phyloP scores from a whole-genome alignment of 2,113 vertebrate genomes.

The Eonycteris spelaea region DNA sequence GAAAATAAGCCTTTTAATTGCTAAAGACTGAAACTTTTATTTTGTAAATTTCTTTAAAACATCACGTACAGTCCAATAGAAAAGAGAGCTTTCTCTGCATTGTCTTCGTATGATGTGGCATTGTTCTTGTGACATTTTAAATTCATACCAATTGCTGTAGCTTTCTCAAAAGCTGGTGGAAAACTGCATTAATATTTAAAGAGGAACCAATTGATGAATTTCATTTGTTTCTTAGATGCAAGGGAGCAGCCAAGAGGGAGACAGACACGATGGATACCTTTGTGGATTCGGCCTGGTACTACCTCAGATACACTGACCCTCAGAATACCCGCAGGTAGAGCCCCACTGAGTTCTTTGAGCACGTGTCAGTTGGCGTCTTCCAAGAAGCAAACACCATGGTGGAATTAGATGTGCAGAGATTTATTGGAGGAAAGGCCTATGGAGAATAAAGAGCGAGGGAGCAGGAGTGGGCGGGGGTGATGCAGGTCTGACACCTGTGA shows the following conservation, averaged over 20 bases:
- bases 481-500: not conserved
- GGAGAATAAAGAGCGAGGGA: not conserved
- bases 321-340: conserved; percentile 88
- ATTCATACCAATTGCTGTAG: not conserved
- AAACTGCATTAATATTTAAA: not conserved
- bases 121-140: not conserved
- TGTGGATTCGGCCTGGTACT: conserved; percentile 98
- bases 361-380: fast-evolving
- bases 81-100: not conserved
- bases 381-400: not conserved
- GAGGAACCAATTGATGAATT: not conserved
- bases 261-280: conserved; percentile 99
- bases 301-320: conserved; percentile 94
- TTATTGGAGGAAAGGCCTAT: not conserved
- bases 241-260: conserved; percentile 89
- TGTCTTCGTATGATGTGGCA: not conserved
- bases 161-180: not conserved
- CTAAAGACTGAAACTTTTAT: not conserved
- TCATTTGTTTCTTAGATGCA: conserved; percentile 84
- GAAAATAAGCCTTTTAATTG: not conserved
- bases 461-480: not conserved
- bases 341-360: fast-evolving
- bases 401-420: not conserved
- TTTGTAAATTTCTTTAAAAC: not conserved
- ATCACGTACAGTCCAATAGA: not conserved